Percentiles rank a stretch among this genome's conserved stretches.
These are phyloP conservation scores for Upupa epops DNA, from an alignment of 2,113 vertebrate genomes.

Conservation along the genomic window DNA sequence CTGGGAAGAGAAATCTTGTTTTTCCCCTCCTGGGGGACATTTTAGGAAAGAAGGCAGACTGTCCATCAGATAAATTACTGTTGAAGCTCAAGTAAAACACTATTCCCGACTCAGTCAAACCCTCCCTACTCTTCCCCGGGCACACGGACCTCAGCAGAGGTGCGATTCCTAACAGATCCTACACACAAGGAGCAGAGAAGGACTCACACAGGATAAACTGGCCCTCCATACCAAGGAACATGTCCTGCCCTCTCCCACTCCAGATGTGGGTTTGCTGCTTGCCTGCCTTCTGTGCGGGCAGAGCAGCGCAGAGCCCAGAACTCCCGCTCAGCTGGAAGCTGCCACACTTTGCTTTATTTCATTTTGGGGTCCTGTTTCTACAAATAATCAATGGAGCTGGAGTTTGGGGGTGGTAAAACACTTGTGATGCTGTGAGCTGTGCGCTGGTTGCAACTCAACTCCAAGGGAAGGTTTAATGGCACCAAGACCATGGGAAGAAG, in stretches of 20 bases:
- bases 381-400: not conserved
- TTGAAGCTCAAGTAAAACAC: not conserved
- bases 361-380: not conserved
- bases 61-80: not conserved
- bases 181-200: not conserved
- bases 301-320: not conserved
- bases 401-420: not conserved
- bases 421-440: not conserved
- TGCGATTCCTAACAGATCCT: not conserved
- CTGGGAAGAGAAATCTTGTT: not conserved
- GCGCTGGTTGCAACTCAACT: not conserved
- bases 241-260: not conserved
- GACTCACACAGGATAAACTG: not conserved
- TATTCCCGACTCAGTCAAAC: not conserved
- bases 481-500: not conserved
- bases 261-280: slow-evolving; percentile 15
- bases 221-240: not conserved
- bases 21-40: slow-evolving; percentile 8
- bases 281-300: not conserved
- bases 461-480: not conserved
- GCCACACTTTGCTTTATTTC: not conserved
- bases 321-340: not conserved
- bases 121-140: not conserved
- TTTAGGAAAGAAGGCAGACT: not conserved
- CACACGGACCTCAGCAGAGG: not conserved